phyloP scores from a whole-genome alignment of 2,113 vertebrate genomes.

The Oreocharis arfaki region DNA sequence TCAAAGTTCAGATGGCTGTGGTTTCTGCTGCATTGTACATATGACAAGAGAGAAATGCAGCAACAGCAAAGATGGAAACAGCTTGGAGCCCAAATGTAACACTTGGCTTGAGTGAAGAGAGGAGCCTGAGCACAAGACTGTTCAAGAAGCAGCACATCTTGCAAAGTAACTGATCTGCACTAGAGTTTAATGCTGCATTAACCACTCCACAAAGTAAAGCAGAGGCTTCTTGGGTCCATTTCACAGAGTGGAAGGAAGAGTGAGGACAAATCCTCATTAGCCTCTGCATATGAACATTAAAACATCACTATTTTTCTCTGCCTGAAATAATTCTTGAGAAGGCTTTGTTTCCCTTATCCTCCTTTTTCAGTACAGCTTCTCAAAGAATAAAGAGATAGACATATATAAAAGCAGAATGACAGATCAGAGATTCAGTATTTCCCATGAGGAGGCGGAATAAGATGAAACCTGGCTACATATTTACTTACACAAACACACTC shows the following conservation, averaged over 20 bases:
- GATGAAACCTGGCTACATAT: not conserved
- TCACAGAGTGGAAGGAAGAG: not conserved
- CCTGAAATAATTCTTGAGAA: not conserved
- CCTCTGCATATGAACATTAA: not conserved
- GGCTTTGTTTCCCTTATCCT: not conserved
- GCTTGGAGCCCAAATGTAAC: not conserved
- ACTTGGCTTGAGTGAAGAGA: not conserved
- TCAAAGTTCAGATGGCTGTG: not conserved
- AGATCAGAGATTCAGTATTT: not conserved
- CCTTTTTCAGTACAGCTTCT: not conserved
- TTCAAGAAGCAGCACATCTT: not conserved
- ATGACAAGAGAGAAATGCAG: not conserved
- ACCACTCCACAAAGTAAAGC: not conserved
- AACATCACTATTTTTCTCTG: not conserved
- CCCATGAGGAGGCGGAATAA: not conserved
- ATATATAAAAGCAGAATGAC: not conserved
- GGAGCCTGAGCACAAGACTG: not conserved
- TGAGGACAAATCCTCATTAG: not conserved
- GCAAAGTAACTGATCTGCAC: not conserved
- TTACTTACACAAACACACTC: constrained; percentile 1
- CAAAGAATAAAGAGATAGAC: not conserved
- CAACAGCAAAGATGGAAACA: not conserved
- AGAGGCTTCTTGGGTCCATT: not conserved
- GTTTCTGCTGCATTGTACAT: fast-evolving
- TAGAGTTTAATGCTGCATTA: not conserved